A percentile compares a stretch with the other conserved stretches of the same genome.
Evolutionary conservation across 2,113 vertebrate species (phyloP).

Genomic region (Ailuropoda melanoleuca): DNA sequence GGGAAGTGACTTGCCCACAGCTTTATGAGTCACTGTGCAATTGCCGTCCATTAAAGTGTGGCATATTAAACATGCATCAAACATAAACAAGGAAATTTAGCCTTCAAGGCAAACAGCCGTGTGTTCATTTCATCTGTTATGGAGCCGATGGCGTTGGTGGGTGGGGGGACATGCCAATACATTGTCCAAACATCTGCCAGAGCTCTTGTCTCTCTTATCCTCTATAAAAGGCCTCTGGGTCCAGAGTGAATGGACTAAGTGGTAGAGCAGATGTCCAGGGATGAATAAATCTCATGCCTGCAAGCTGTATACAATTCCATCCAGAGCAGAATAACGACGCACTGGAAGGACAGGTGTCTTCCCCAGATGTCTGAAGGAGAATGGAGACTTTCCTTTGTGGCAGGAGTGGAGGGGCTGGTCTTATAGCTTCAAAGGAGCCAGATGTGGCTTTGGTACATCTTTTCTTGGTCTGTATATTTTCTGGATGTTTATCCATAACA

Average conservation of each 20-base stretch:
- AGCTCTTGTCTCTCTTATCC: background rate
- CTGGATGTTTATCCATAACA: background rate
- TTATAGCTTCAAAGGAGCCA: slow-evolving; percentile 37
- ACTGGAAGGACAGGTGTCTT: slow-evolving; percentile 37
- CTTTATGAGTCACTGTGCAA: background rate
- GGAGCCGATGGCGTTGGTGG: background rate
- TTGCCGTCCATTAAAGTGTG: background rate
- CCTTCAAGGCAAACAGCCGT: background rate
- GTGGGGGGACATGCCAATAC: background rate
- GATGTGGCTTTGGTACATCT: slow-evolving; percentile 12
- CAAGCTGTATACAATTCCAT: background rate
- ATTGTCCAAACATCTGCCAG: slow-evolving; percentile 44
- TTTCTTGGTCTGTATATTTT: slow-evolving; percentile 3
- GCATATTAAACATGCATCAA: background rate
- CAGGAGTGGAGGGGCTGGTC: background rate
- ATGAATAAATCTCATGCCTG: background rate
- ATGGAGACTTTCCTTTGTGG: background rate
- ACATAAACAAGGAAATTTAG: slow-evolving; percentile 36
- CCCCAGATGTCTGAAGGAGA: background rate
- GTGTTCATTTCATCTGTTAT: slow-evolving; percentile 43
- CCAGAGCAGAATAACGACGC: background rate
- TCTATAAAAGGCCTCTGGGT: slow-evolving; percentile 6
- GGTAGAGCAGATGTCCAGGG: slow-evolving; percentile 30
- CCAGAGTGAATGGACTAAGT: background rate
- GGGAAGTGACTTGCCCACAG: background rate